These are phyloP conservation scores for Rhabdomys dilectus DNA, from an alignment of 2,113 vertebrate genomes.

Conservation along the genomic window DNA sequence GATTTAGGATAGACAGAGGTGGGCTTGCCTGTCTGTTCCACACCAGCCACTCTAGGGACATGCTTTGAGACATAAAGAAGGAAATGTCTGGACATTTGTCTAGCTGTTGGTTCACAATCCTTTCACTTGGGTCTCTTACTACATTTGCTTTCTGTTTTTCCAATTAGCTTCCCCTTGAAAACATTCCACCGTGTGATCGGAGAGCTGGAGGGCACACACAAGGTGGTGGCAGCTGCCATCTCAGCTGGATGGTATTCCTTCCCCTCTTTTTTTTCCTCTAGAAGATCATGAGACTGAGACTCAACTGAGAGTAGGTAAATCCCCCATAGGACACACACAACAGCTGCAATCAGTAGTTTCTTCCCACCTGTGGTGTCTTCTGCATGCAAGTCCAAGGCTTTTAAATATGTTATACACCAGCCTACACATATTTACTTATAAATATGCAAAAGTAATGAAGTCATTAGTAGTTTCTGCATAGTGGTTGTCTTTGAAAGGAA, in stretches of 20 bases:
- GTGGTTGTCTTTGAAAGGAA: constrained; percentile 61
- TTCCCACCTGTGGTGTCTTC: neutral
- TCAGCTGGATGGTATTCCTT: constrained; percentile 58
- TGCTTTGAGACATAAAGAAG: neutral
- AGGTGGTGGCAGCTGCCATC: constrained; percentile 68
- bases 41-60: neutral
- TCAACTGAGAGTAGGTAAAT: constrained; percentile 60
- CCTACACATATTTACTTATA: neutral
- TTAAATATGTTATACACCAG: no score
- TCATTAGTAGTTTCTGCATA: neutral
- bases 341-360: constrained; percentile 60
- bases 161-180: constrained; percentile 69
- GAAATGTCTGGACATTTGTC: neutral
- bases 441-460: constrained; percentile 14
- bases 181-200: constrained; percentile 62
- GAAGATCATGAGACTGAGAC: constrained; percentile 52
- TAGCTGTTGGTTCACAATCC: neutral
- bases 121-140: constrained; percentile 45
- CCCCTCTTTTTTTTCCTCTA: neutral
- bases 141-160: constrained; percentile 59
- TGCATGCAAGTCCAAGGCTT: neutral
- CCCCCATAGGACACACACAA: constrained; percentile 33
- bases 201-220: constrained; percentile 67
- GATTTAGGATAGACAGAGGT: rapidly evolving
- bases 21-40: neutral